Evolutionary conservation across 2,888 invertebrate species (phyloP).

Genomic region (Hipparchia sbordonii): DNA sequence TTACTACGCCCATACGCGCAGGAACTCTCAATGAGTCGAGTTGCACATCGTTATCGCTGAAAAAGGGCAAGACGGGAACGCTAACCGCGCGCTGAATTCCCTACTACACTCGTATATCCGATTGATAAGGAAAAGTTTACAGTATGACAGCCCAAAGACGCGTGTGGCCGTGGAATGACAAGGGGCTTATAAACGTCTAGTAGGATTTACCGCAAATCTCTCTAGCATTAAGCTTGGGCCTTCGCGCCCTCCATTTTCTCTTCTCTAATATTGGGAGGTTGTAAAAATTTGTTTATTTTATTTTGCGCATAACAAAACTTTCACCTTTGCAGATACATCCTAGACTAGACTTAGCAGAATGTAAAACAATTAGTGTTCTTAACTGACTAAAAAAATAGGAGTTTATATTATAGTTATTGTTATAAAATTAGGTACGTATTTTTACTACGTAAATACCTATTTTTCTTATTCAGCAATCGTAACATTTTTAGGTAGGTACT

Average conservation of each 20-base stretch:
- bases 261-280: too few relatives aligned
- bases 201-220: conserved; percentile 1
- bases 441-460: too few relatives aligned
- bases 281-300: too few relatives aligned
- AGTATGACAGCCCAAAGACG: conserved; percentile 13
- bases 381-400: too few relatives aligned
- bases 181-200: conserved; percentile 8
- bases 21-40: conserved; percentile 48
- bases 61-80: conserved; percentile 21
- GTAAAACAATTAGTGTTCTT: too few relatives aligned
- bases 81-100: conserved; percentile 15
- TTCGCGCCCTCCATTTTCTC: background rate
- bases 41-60: conserved; percentile 26
- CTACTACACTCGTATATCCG: conserved; percentile 8
- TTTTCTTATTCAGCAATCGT: too few relatives aligned
- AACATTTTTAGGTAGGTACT: too few relatives aligned
- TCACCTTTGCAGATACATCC: too few relatives aligned
- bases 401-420: too few relatives aligned
- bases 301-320: too few relatives aligned
- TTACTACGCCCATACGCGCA: conserved; percentile 48
- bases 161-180: conserved; percentile 2
- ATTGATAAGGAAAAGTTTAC: conserved; percentile 24
- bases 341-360: too few relatives aligned
- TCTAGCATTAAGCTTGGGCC: background rate
- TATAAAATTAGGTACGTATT: too few relatives aligned